Base-by-base conservation (phyloP, 2,888 invertebrate genomes). In the Perizoma affinitatum region DNA sequence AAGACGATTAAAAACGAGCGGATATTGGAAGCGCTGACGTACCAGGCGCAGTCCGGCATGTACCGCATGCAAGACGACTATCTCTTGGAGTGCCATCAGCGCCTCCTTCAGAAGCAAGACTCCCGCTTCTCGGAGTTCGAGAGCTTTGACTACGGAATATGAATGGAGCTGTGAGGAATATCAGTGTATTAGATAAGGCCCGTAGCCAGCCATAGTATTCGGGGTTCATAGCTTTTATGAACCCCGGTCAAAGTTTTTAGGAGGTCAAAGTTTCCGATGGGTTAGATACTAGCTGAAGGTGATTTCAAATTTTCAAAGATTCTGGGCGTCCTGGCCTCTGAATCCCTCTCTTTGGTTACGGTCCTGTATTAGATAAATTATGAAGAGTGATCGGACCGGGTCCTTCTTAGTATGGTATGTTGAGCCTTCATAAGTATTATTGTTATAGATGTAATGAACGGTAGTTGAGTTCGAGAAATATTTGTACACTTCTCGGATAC, bases 1-100 rank as follows among this genome's bases (percentile, higher is more conserved):
- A 98, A 98, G 84, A 97, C 97, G 49, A 97, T 98, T 75, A 97
- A 96, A 84, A 97, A 98, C 87, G 98, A 98, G 86, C 94, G 96
- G 58, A 98, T 98, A 72, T 93, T 98, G 79, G 97, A 98, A 84
- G 98, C 98, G 5, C 93, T 98, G 50, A 97, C 97, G 96, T 96
- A 96, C 87, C 98, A 98, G 89, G 98, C 98, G 54, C 97, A 97
- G 86, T 95, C 97, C 3, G 98, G 98, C 47, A 97, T 97, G 94
- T 98, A 97, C 89, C 94, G 97, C 63, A 96, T 98, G 82, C 97
- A 97, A 82, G 97, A 97, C 84, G 95, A 95, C 72, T 96, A 96
- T 79, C 90, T 98, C 76, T 96, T 97, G 86, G 97, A 96, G 72
- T 98, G 97, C 84, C 96, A 97, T 77, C 96, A 96, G 83, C 95